Percentiles rank a stretch among this genome's conserved stretches.
phyloP scores from a whole-genome alignment of 2,888 invertebrate species.

The Apotomis capreana region DNA sequence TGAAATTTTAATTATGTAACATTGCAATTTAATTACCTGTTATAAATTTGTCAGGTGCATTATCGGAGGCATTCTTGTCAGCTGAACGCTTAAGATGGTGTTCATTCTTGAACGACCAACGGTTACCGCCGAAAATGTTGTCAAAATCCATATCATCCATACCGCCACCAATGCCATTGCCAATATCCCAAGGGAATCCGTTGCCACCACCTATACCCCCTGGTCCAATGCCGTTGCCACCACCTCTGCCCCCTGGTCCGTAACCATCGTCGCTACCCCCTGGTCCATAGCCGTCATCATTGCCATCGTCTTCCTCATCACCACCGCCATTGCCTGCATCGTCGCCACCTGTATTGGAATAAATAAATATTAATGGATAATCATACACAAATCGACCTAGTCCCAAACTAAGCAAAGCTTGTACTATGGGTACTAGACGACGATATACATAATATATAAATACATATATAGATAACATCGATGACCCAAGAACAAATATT shows the following conservation, averaged over 20 bases:
- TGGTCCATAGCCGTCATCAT: not conserved
- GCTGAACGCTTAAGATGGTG: not conserved
- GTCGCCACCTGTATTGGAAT: not conserved
- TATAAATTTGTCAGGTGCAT: slow-evolving; percentile 25
- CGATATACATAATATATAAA: too few species aligned
- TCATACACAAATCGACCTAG: too few species aligned
- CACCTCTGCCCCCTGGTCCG: not conserved
- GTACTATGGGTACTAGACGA: too few species aligned
- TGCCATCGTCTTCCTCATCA: not conserved
- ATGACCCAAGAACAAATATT: too few species aligned
- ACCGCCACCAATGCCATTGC: not conserved
- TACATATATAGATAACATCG: too few species aligned
- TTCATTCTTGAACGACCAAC: not conserved
- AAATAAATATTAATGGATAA: too few species aligned
- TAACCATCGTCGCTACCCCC: not conserved
- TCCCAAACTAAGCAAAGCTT: too few species aligned
- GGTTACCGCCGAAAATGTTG: not conserved
- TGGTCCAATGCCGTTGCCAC: too few species aligned
- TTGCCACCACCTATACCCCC: too few species aligned
- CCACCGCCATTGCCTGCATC: too few species aligned
- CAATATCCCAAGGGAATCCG: too few species aligned
- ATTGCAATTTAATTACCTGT: slow-evolving; percentile 13
- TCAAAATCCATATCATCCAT: slow-evolving; percentile 2
- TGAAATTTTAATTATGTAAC: not conserved
- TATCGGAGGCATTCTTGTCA: slow-evolving; percentile 26